These are phyloP conservation scores for Margaritifera margaritifera DNA, from an alignment of 2,888 invertebrate genomes.

Conservation along the genomic window DNA sequence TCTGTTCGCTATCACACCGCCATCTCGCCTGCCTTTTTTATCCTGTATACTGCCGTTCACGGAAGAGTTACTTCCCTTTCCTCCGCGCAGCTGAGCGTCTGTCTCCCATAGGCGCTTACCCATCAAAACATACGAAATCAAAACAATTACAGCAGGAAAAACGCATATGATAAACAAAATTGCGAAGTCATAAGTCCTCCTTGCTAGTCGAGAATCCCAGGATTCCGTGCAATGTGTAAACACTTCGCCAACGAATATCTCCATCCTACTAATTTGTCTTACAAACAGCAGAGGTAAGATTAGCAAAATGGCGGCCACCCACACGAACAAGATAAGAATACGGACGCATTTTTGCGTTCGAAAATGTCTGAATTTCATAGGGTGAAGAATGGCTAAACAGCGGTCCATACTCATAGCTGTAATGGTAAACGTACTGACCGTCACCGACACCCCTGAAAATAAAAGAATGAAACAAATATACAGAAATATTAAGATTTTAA, in stretches of 20 bases:
- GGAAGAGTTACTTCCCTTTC: conserved; percentile 10
- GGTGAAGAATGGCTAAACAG: conserved; percentile 81
- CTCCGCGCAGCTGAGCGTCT: conserved; percentile 40
- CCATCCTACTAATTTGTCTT: conserved; percentile 40
- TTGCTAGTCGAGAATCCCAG: conserved; percentile 75
- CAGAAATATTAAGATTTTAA: neutral
- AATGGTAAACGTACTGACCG: conserved; percentile 86
- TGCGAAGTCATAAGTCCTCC: conserved; percentile 79
- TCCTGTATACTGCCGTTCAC: conserved; percentile 18
- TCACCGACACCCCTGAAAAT: conserved; percentile 77
- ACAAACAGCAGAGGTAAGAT: conserved; percentile 81
- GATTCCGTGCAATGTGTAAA: conserved; percentile 77
- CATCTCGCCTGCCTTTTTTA: conserved; percentile 26
- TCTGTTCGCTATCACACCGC: conserved; percentile 77
- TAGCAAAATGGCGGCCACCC: conserved; percentile 80
- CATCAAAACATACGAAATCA: conserved; percentile 67
- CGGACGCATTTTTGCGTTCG: conserved; percentile 82
- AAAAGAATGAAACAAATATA: neutral
- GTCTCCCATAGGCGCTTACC: conserved; percentile 74
- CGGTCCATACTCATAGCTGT: conserved; percentile 87
- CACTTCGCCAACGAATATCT: conserved; percentile 34
- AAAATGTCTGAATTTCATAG: conserved; percentile 82
- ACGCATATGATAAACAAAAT: conserved; percentile 85
- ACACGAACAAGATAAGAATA: conserved; percentile 78
- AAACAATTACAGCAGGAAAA: conserved; percentile 78